Evolutionary conservation across 1,140 invertebrate genomes (phyloP), one percentile per base, ranked within the genome.

Genomic region (Diprion similis): DNA sequence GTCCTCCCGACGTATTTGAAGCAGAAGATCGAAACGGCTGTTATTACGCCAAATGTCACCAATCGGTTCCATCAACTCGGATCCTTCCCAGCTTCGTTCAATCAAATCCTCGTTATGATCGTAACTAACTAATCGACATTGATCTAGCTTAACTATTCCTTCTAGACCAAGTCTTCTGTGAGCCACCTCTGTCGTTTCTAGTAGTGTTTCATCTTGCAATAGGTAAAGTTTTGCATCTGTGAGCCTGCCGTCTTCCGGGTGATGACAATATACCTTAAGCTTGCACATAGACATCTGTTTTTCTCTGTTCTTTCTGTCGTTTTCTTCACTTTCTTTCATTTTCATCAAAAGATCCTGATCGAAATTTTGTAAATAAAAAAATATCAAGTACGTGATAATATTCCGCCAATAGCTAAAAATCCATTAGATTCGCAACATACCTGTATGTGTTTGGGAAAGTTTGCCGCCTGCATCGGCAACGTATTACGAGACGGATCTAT

Each of bases 361-460:
- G 24, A 37, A 6, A 37, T 37, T 37, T 37, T 37, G 24, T 80
- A 81, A 78, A 71, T 51, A 68, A 75, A 19, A 73, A 73, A 8
- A 71, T 66, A 67, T 47, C 70, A 67, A 75, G 10, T 45, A 70
- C 10, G 46, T 19, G 15, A 17, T 46, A 51, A 47, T 66, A 51
- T 8, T 13, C 18, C 51, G 59, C n/a, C 64, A 65, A 24, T 46
- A 47, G 66, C 18, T 68, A 78, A 74, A 3, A 70, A 17, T 9
- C 24, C 46, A 13, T 71, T 47, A 24, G 13, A 66, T 51, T 66
- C 69, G 65, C 48, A 73, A 73, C 71, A 67, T 83, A 89, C 88
- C 83, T 91, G 92, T 73, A 96, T 92, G 84, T 96, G 94, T 45
- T 89, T 86, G 10, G 95, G 95, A 85, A 97, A 95, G 66, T 95